Percentiles rank a stretch among this genome's conserved stretches.
Conservation (phyloP, 2,888 invertebrate genomes). For the Euplexia lucipara region DNA sequence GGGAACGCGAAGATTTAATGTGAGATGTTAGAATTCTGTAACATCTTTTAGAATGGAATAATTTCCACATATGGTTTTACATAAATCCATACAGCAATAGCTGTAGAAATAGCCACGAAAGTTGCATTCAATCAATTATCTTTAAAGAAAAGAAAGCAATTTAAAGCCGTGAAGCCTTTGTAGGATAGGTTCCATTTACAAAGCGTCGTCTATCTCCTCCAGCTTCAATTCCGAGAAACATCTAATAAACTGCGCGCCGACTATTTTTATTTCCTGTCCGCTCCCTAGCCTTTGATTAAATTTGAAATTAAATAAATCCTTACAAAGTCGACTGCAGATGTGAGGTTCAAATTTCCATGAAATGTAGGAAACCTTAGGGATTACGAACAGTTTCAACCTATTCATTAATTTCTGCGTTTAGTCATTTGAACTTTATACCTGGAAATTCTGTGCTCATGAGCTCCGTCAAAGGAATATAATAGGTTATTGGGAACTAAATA, state of each 20-base stretch:
- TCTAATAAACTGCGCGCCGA: conserved; percentile 2
- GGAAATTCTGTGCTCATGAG: neutral
- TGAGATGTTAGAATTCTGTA: too few relatives aligned
- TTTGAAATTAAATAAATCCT: conserved; percentile 47
- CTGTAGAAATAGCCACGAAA: too few relatives aligned
- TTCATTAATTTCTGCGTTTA: neutral
- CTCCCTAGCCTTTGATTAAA: conserved; percentile 26
- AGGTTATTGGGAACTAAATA: too few relatives aligned
- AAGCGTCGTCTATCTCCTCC: neutral
- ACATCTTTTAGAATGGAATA: too few relatives aligned
- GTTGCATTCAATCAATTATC: neutral
- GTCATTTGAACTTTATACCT: neutral
- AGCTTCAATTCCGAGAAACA: conserved; percentile 14
- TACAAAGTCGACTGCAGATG: conserved; percentile 25
- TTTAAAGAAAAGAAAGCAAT: neutral
- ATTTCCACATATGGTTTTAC: too few relatives aligned
- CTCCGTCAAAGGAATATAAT: neutral
- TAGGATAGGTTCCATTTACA: neutral
- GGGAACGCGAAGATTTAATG: too few relatives aligned
- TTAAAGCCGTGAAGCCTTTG: neutral
- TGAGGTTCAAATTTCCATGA: conserved; percentile 11
- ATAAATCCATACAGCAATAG: too few relatives aligned
- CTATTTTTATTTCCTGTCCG: conserved; percentile 16
- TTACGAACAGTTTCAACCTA: neutral
- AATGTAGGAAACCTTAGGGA: conserved; percentile 15